Evolutionary conservation across 2,113 vertebrate species (phyloP).

Genomic region (Limnothrissa miodon): DNA sequence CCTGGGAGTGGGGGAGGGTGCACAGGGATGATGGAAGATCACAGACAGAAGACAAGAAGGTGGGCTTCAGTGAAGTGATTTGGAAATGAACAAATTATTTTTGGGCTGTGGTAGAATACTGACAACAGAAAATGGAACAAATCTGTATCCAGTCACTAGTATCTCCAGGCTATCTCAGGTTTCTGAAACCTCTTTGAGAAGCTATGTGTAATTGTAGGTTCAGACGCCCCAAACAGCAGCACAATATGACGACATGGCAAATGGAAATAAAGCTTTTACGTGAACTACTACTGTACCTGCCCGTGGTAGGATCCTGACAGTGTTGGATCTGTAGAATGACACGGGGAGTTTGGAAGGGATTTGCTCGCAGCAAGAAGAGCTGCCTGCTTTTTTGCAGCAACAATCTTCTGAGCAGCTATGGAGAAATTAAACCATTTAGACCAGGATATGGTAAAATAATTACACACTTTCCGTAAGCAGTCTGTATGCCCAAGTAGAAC

Average conservation of each 20-base stretch:
- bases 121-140: neutral
- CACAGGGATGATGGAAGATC: slow-evolving; percentile 2
- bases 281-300: slow-evolving; percentile 65
- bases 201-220: no score
- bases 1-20: slow-evolving; percentile 64
- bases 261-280: neutral
- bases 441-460: neutral
- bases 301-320: slow-evolving; percentile 74
- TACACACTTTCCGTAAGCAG: neutral
- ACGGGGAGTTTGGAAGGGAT: slow-evolving; percentile 91
- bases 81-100: neutral
- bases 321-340: slow-evolving; percentile 87
- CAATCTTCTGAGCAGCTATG: slow-evolving; percentile 87
- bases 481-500: neutral
- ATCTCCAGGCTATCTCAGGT: no score
- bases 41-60: neutral
- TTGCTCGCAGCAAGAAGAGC: slow-evolving; percentile 89
- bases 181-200: no score
- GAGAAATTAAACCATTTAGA: slow-evolving; percentile 2
- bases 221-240: no score
- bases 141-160: neutral
- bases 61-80: neutral
- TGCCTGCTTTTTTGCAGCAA: slow-evolving; percentile 83
- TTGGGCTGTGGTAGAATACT: neutral
- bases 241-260: no score